Conservation (phyloP, 1,140 invertebrate genomes). For the Heliconius eleuchia region DNA sequence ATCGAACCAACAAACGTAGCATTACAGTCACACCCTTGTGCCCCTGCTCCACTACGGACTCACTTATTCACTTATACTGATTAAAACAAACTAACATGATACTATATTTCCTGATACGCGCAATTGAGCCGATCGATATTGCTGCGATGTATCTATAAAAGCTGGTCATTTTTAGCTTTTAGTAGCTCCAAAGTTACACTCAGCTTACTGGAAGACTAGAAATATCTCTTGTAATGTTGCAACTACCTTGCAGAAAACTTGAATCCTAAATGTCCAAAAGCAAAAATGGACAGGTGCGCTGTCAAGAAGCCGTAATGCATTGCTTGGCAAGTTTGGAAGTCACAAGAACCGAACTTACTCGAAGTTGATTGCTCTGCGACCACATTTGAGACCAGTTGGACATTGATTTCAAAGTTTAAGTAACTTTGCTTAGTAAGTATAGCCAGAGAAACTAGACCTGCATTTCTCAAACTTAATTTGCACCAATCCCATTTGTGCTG, state of each 20-base stretch:
- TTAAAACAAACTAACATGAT: too few species aligned
- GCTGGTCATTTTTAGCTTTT: too few species aligned
- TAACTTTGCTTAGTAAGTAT: conserved; percentile 28
- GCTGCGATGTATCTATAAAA: too few species aligned
- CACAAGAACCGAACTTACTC: conserved; percentile 39
- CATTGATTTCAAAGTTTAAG: conserved; percentile 42
- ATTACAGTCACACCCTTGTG: too few species aligned
- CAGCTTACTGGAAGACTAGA: too few species aligned
- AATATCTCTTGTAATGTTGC: background rate
- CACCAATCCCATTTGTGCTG: background rate
- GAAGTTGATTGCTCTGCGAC: conserved; percentile 54
- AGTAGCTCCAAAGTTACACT: too few species aligned
- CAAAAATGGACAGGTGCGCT: conserved; percentile 29
- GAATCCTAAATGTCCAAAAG: background rate
- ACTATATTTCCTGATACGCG: too few species aligned
- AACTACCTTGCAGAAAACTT: background rate
- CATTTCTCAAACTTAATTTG: conserved; percentile 15
- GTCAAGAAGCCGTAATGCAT: conserved; percentile 28
- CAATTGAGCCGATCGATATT: too few species aligned
- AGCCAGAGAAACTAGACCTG: conserved; percentile 2
- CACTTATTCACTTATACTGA: too few species aligned
- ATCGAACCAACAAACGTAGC: too few species aligned
- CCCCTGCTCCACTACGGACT: too few species aligned
- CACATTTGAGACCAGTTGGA: conserved; percentile 48
- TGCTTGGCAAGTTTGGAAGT: conserved; percentile 27